phyloP scores from a whole-genome alignment of 2,113 vertebrate species.

The Haemorhous mexicanus region DNA sequence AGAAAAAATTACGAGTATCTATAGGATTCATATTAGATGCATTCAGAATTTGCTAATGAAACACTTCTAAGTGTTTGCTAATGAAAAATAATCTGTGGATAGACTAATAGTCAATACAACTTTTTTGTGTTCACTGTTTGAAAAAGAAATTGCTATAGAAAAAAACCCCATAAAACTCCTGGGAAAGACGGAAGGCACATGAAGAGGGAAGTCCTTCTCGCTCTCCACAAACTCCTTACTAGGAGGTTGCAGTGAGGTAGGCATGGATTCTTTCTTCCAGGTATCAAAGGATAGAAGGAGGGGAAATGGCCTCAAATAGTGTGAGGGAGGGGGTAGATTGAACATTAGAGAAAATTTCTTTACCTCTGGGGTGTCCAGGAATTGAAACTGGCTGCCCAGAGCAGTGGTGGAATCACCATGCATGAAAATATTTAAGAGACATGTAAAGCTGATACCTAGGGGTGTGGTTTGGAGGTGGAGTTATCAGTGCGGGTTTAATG shows the following conservation, averaged over 20 bases:
- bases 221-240: fast-evolving
- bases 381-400: not conserved
- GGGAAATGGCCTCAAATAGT: not conserved
- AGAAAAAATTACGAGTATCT: not conserved
- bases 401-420: not conserved
- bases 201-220: fast-evolving
- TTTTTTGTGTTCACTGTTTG: not conserved
- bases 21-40: not conserved
- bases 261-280: fast-evolving
- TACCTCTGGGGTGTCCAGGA: fast-evolving
- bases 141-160: not conserved
- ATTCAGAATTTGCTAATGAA: not conserved
- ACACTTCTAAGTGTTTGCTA: not conserved
- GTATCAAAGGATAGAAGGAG: not conserved
- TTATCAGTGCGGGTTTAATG: fast-evolving
- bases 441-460: fast-evolving
- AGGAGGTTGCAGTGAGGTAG: fast-evolving
- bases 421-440: not conserved
- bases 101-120: not conserved
- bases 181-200: not conserved
- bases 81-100: not conserved
- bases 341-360: not conserved
- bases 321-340: fast-evolving
- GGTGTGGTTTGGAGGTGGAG: fast-evolving
- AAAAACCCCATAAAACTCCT: not conserved